phyloP scores from a whole-genome alignment of 2,888 invertebrate genomes.

The Electrophaes corylata region DNA sequence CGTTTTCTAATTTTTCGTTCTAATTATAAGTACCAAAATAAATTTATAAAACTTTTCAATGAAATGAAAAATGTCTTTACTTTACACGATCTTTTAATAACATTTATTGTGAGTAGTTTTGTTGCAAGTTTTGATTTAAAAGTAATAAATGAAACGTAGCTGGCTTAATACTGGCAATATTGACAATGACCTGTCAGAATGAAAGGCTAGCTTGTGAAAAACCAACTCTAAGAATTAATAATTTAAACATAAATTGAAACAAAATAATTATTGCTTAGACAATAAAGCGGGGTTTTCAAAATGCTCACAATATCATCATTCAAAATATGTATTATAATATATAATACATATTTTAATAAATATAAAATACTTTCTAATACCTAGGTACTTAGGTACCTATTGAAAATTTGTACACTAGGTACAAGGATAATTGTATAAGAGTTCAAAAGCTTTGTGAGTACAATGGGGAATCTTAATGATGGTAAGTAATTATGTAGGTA shows the following conservation, averaged over 20 bases:
- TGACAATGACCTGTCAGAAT: slow-evolving; percentile 17
- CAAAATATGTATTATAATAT: no score
- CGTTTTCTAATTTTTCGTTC: neutral
- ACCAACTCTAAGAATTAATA: neutral
- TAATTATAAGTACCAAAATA: neutral
- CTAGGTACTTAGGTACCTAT: no score
- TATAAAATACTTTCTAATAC: no score
- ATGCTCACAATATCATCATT: no score
- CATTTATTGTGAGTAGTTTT: neutral
- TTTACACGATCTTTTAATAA: neutral
- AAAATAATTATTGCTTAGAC: no score
- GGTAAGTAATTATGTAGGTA: no score
- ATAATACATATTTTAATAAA: no score
- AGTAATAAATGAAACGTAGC: slow-evolving; percentile 15
- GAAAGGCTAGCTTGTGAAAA: neutral
- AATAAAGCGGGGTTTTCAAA: neutral
- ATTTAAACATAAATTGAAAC: neutral
- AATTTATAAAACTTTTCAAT: neutral
- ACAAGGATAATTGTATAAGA: no score
- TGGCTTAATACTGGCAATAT: slow-evolving; percentile 17
- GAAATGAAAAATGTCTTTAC: neutral
- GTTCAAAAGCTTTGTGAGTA: no score
- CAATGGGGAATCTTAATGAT: no score
- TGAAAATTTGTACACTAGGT: no score
- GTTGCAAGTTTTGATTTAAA: neutral